Evolutionary conservation across 2,888 invertebrate genomes (phyloP), one percentile per base, ranked within the genome.

Genomic region (Pomacea canaliculata): DNA sequence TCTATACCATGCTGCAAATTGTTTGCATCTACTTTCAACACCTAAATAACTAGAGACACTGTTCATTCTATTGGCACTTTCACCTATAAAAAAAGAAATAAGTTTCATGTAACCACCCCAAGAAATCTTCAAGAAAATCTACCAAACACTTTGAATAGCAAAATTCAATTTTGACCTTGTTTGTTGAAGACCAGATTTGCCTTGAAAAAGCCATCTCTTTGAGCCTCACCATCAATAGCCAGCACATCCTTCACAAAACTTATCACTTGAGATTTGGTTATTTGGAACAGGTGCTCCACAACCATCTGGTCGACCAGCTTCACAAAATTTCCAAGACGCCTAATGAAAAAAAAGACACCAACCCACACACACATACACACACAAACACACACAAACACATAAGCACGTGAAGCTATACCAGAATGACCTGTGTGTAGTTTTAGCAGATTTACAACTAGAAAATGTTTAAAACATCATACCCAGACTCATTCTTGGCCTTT

Each of bases 271-370:
- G 81, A 83, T 77, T 87, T 86, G 72, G 86, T 84, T 27, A 90
- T 83, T 46, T 87, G 77, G 70, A 89, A 87, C 84, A 90, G 86
- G 80, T 89, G 88, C 63, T 89, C 87, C 19, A 89, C 85, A 62
- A 89, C 85, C 84, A 90, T 81, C 82, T 89, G 89, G 78, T 90
- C 89, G 19, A 89, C 83, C 73, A 90, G 83, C 78, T 87, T 86
- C 69, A 89, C 87, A 84, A 90, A 89, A 83, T 88, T 89, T 49
- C 89, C 89, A 63, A 90, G 85, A 9, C 86, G 85, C 37, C 89
- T 88, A 80, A 27, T 81, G 80, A 69, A 18, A 70, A 69, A 56
- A 16, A 56, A 13, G 51, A 10, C 51, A 4, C 51, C 51, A 56
- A 7, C 4, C 2, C 51, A 56, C 51, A 56, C 51, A 56, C 51